Base-by-base conservation (phyloP, 2,888 invertebrate genomes). In the Sarcophaga carnaria region DNA sequence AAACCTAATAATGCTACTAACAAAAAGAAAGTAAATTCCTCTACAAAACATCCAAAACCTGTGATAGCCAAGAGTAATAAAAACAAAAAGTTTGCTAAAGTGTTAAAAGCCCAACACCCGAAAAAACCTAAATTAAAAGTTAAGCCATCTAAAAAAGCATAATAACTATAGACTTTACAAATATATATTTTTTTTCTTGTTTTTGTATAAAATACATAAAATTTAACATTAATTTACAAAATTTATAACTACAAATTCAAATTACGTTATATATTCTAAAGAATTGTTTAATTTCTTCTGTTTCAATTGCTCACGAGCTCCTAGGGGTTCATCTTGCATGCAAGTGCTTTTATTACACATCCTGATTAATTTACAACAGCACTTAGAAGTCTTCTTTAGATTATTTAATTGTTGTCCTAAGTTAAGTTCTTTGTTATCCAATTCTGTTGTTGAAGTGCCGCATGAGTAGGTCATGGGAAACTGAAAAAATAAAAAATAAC, bases 361-460 rank as follows among this genome's bases (percentile, higher is more conserved):
- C 17, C 47, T 63, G 12, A 12, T 54, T 12, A 17, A 54, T 54
- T 54, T 54, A 17, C 17, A 54, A 54, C 54, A 54, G 17, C 17
- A 14, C 4, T 17, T 14, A 14, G 54, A 14, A 54, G 54, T 14
- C 5, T 17, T 54, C 17, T 17, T 54, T 54, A 54, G 17, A 14
- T 54, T 17, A 12, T 14, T 54, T 54, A 54, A 17, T 12, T 17
- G 17, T 22, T 45, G 14, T 3, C 1, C 6, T 0, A 54, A 14
- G 17, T 54, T 54, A 37, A 37, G 37, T 37, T 37, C 37, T 37
- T 37, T 49, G n/a, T 62, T 37, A 67, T 67, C 59, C 45, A 90
- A 80, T 8, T 85, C 90, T 10, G 78, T 85, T 4, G 91, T 91
- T 0, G 91, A 92, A 14, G 92, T 93, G 14, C 82, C 83, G 17